These are phyloP conservation scores for Fregetta grallaria DNA, from an alignment of 2,113 vertebrate genomes.

Conservation along the genomic window DNA sequence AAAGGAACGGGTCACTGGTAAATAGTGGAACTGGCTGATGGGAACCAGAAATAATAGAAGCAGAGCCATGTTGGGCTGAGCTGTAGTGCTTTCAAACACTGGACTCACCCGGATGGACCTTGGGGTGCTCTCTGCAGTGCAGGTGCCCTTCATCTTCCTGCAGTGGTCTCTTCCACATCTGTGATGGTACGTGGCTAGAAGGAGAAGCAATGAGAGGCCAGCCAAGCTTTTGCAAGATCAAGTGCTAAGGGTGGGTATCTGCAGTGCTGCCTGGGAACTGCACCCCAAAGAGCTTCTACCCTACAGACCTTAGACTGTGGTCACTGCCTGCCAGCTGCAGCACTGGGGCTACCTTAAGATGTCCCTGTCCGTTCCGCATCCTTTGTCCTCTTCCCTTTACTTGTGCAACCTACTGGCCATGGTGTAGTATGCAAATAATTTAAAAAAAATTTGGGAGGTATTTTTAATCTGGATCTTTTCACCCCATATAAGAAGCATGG, in stretches of 20 bases:
- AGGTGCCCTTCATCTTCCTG: background rate
- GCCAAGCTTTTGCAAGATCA: background rate
- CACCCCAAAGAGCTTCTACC: background rate
- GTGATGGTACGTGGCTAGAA: background rate
- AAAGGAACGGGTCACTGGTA: background rate
- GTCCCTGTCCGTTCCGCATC: background rate
- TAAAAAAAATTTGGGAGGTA: rapidly evolving
- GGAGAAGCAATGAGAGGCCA: background rate
- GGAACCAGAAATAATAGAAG: background rate
- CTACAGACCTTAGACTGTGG: background rate
- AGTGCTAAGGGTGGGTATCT: no score
- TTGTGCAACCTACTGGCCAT: background rate
- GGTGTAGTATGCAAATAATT: background rate
- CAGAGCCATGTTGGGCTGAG: background rate
- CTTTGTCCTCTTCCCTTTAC: background rate
- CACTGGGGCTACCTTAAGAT: background rate
- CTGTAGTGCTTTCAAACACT: background rate
- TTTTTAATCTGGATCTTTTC: background rate
- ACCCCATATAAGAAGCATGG: background rate
- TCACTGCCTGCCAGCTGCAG: background rate
- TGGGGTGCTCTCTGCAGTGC: rapidly evolving
- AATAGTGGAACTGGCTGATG: background rate
- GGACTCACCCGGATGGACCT: background rate
- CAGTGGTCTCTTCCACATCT: background rate
- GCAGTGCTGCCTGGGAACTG: no score